Base-by-base conservation (phyloP, 2,113 vertebrate genomes). In the Heptranchias perlo region DNA sequence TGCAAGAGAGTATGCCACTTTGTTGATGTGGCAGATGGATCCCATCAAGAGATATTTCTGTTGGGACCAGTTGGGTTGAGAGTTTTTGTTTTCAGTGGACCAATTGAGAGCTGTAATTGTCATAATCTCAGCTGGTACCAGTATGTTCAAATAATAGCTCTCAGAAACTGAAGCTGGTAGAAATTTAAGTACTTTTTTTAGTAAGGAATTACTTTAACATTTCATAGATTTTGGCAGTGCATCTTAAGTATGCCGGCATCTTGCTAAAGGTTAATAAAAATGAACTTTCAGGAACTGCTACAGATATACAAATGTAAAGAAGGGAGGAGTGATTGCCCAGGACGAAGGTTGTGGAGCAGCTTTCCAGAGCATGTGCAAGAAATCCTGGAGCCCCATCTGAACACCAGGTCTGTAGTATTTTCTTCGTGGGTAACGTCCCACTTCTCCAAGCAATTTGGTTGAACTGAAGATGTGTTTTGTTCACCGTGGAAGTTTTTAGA, bases 341-440 rank as follows among this genome's bases (percentile, higher is more conserved):
- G 99, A 31, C 98, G 98, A 23, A 98, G 98, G 5, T 97, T 99
- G 82, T 99, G 99, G 99, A 99, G 98, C 96, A 98, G 98, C 96
- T 99, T 99, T 97, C 99, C 99, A 44, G 99, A 99, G 95, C 99
- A 99, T 0, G 98, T 99, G 96, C 99, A 99, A 96, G 99, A 99
- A 97, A 99, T 99, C 89, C 97, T 99, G 96, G 99, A 99, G 96
- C 99, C 99, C 94, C 99, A 99, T 96, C 98, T 99, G 86, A 99
- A 99, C 97, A 99, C 99, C 97, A 98, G 99, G 99, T 99, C 96
- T 96, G 11, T 35, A 58, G n/a, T 84, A 31, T 64, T 78, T 16
- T 44, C 39, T 87, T 76, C 1, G 16, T 18, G n/a, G 65, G 62
- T 11, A 52, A 21, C 11, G 52, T 10, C 11, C 31, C 25, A 49